A percentile compares a stretch with the other conserved stretches of the same genome.
phyloP scores from a whole-genome alignment of 2,888 invertebrate species.

The Temnothorax unifasciatus region DNA sequence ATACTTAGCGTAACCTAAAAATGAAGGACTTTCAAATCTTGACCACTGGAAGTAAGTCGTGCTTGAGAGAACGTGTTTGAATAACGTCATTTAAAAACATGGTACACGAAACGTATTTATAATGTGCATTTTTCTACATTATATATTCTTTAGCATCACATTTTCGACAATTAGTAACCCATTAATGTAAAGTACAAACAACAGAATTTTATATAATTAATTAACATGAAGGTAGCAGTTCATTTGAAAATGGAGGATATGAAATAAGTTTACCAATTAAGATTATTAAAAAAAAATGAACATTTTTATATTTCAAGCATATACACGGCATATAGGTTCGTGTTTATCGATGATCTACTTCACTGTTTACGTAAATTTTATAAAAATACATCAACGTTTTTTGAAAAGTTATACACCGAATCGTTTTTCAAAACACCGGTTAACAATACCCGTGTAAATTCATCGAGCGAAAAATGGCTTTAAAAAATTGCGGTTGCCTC shows the following conservation, averaged over 20 bases:
- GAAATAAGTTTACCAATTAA: neutral
- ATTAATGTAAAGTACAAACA: slow-evolving; percentile 12
- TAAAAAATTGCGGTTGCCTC: neutral
- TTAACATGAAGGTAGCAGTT: neutral
- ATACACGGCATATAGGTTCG: neutral
- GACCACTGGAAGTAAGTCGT: slow-evolving; percentile 21
- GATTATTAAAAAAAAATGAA: neutral
- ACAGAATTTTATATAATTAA: neutral
- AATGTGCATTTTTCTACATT: neutral
- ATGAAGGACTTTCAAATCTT: slow-evolving; percentile 32
- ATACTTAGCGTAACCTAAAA: slow-evolving; percentile 6
- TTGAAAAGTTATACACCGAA: neutral
- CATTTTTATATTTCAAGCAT: neutral
- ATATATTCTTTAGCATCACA: neutral
- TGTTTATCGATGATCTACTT: slow-evolving; percentile 14
- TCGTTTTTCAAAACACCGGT: neutral
- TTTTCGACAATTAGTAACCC: neutral
- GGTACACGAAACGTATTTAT: neutral
- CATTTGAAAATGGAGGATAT: neutral
- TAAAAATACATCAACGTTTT: neutral
- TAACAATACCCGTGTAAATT: slow-evolving; percentile 6
- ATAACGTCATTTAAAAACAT: slow-evolving; percentile 25
- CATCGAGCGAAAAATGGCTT: neutral
- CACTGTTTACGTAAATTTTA: neutral
- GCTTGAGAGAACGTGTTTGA: neutral